Base-by-base conservation (phyloP, 2,888 invertebrate genomes). In the Craniophora ligustri region DNA sequence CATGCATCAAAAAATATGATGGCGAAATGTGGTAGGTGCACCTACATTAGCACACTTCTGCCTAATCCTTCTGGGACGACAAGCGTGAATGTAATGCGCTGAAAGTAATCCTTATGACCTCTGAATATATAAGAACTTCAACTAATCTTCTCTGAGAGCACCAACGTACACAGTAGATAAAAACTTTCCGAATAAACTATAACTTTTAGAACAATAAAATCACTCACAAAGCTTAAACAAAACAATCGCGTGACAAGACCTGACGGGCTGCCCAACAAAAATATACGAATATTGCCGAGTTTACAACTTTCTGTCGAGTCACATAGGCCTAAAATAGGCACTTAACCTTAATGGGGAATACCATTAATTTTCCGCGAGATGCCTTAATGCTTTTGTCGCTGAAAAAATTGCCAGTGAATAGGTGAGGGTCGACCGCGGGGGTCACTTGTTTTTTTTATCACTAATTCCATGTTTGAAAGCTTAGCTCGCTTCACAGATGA, bases 361-460 rank as follows among this genome's bases (percentile, higher is more conserved):
- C 81, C 86, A 87, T 88, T 88, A 89, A 88, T 87, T 86, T 86
- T 82, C 83, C 83, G 78, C 76, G 81, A 85, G 87, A 89, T 81
- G 81, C 81, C 81, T 80, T 85, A 87, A 87, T 83, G 85, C 83
- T 76, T 84, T 84, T 84, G 86, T 87, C 85, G 84, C 72, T 78
- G 75, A 81, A 84, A 86, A 87, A 86, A 76, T 16, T 71, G 75
- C 71, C 72, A 67, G 64, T 79, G 84, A 84, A 85, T 84, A 84
- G 84, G 82, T 78, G 65, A 73, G 75, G 76, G 74, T 60, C 68
- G 73, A 53, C 66, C 65, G 55, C 57, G 48, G 65, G n/a, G 78
- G 78, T 76, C 78, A 74, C 66, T 71, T 67, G 72, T 71, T 76
- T 36, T 61, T 56, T 63, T 56, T 39, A 44, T 73, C 60, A 69